Percentiles rank a stretch among this genome's conserved stretches.
phyloP scores from a whole-genome alignment of 2,888 invertebrate genomes.

The Dicyrtomina minuta region DNA sequence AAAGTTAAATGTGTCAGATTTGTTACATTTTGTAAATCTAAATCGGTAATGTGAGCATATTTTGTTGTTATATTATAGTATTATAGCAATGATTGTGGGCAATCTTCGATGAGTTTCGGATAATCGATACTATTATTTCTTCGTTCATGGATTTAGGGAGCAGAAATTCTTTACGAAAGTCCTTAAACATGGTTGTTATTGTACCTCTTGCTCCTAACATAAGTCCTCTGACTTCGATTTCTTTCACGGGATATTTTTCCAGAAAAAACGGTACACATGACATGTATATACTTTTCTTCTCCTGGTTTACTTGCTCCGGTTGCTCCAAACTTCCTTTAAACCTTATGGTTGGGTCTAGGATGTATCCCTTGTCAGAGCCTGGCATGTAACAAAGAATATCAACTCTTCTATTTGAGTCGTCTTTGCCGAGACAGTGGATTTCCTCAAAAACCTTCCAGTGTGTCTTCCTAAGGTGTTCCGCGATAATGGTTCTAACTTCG shows the following conservation, averaged over 20 bases:
- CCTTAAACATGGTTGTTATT: background rate
- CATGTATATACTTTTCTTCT: conserved; percentile 20
- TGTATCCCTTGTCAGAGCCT: background rate
- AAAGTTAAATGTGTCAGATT: no score
- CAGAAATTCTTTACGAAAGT: background rate
- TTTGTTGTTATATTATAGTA: no score
- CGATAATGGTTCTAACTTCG: conserved; percentile 16
- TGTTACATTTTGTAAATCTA: no score
- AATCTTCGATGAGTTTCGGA: conserved; percentile 15
- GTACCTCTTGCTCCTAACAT: conserved; percentile 29
- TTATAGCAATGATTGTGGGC: conserved; percentile 15
- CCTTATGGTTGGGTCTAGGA: conserved; percentile 31
- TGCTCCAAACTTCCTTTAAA: conserved; percentile 7
- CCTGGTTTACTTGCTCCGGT: conserved; percentile 26
- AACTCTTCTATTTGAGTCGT: conserved; percentile 28
- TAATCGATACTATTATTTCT: conserved; percentile 4
- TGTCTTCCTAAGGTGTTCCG: background rate
- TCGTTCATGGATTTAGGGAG: background rate
- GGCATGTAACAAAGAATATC: conserved; percentile 18
- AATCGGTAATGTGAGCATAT: no score
- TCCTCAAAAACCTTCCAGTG: conserved; percentile 32
- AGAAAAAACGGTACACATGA: conserved; percentile 8
- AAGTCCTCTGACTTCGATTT: conserved; percentile 19
- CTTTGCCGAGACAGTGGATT: no score
- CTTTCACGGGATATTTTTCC: background rate